These are phyloP conservation scores for Zoroaster sp. DNA, from an alignment of 53 echinoderm and acorn worm genomes.

Conservation along the genomic window DNA sequence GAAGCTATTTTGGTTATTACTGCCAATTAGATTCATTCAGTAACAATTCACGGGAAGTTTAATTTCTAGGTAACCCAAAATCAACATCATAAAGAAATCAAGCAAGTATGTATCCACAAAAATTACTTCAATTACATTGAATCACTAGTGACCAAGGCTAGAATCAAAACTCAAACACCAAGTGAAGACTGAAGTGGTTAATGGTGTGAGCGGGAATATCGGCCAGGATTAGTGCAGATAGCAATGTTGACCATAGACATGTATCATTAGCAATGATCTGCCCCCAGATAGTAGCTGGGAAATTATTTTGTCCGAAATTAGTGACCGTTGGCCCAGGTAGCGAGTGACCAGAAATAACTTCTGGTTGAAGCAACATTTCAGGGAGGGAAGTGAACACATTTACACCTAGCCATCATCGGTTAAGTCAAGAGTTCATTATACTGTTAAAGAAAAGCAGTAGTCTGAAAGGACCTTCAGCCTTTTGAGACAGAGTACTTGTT, in stretches of 20 bases:
- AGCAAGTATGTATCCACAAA: neutral
- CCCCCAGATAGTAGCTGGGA: conserved; percentile 17
- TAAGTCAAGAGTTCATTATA: neutral
- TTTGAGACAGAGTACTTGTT: conserved; percentile 26
- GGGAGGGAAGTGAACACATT: neutral
- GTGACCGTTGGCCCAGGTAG: conserved; percentile 13
- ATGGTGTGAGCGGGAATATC: neutral
- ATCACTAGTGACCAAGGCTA: neutral
- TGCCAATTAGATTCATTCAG: too few relatives aligned
- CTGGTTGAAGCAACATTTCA: neutral
- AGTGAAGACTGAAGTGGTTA: neutral
- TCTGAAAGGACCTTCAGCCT: conserved; percentile 17
- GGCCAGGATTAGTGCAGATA: conserved; percentile 20
- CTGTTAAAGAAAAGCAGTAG: neutral
- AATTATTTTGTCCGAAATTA: neutral
- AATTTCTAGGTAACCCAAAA: too few relatives aligned
- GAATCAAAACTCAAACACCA: conserved; percentile 33
- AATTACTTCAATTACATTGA: conserved; percentile 33
- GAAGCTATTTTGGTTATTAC: too few relatives aligned
- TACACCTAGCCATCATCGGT: neutral
- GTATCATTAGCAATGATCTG: neutral
- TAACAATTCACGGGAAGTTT: too few relatives aligned
- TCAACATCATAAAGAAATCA: neutral
- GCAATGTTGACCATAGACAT: neutral
- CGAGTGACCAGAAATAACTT: neutral